Evolutionary conservation across 2,797 vertebrate genomes (phyloP).

Genomic region (Anolis apletophallus): DNA sequence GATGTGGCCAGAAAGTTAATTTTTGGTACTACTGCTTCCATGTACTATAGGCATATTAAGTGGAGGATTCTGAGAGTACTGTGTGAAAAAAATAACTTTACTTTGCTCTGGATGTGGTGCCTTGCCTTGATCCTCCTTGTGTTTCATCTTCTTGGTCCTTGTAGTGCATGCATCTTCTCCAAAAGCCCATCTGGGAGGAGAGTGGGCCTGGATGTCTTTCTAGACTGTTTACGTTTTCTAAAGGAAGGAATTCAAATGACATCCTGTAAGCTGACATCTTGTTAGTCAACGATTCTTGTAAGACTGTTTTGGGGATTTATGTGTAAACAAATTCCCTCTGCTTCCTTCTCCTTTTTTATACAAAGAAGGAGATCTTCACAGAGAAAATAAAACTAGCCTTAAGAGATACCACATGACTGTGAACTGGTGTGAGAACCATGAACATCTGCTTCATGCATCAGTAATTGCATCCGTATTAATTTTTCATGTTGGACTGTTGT

Average conservation of each 20-base stretch:
- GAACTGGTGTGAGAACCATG: constrained; percentile 9
- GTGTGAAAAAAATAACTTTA: no score
- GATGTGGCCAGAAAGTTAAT: no score
- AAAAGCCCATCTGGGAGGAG: background rate
- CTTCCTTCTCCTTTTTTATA: constrained; percentile 35
- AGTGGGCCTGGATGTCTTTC: constrained; percentile 19
- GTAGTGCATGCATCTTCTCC: background rate
- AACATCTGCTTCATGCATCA: constrained; percentile 35
- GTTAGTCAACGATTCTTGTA: background rate
- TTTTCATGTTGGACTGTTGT: background rate
- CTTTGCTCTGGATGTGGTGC: background rate
- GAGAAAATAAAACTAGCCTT: constrained; percentile 25
- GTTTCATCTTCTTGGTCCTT: background rate
- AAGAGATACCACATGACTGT: constrained; percentile 39
- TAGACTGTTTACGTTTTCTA: constrained; percentile 14
- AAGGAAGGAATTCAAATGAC: background rate
- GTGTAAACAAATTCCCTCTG: constrained; percentile 52
- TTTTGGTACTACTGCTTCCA: background rate
- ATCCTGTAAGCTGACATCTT: constrained; percentile 25
- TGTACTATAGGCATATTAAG: no score
- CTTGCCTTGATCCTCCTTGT: background rate
- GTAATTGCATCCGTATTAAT: constrained; percentile 15
- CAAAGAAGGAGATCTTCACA: constrained; percentile 3
- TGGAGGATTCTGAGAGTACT: no score
- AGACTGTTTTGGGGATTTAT: constrained; percentile 16